Conservation (phyloP, 2,888 invertebrate genomes). For the Polyommatus iphigenia region DNA sequence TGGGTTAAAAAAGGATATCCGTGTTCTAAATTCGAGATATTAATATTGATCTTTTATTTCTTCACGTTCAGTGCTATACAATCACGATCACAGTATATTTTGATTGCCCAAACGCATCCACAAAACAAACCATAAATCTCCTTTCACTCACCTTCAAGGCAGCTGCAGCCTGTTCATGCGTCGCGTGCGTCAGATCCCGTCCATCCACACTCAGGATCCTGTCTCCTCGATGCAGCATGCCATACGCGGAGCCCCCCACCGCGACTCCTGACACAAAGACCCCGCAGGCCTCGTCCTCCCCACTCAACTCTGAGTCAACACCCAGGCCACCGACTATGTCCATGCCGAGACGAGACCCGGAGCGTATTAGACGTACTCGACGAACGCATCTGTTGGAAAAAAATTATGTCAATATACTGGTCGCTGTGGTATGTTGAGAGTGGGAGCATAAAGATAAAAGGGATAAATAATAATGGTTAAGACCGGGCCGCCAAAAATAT, state of each 20-base stretch:
- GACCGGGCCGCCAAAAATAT: too few species aligned
- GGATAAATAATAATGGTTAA: too few species aligned
- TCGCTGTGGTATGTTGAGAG: too few species aligned
- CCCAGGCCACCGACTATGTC: slow-evolving; percentile 76
- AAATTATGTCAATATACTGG: background rate
- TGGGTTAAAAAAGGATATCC: too few species aligned
- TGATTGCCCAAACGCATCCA: too few species aligned
- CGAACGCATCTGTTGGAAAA: slow-evolving; percentile 64
- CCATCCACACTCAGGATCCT: slow-evolving; percentile 88
- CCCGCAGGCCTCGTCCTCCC: slow-evolving; percentile 69
- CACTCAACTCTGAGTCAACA: slow-evolving; percentile 60
- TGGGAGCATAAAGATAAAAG: too few species aligned
- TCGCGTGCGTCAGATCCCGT: slow-evolving; percentile 85
- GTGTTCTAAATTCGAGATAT: too few species aligned
- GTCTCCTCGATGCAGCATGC: slow-evolving; percentile 84
- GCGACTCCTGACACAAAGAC: slow-evolving; percentile 76
- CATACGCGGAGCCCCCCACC: slow-evolving; percentile 68
- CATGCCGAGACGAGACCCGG: slow-evolving; percentile 76
- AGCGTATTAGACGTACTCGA: slow-evolving; percentile 72
- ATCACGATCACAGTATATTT: too few species aligned
- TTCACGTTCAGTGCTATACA: too few species aligned
- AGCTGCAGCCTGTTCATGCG: slow-evolving; percentile 89
- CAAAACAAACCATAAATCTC: too few species aligned
- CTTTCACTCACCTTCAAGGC: slow-evolving; percentile 68
- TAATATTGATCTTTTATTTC: too few species aligned